Base-by-base conservation (phyloP, 92 coral and sea anemone species). In the Palythoa grandiflora region DNA sequence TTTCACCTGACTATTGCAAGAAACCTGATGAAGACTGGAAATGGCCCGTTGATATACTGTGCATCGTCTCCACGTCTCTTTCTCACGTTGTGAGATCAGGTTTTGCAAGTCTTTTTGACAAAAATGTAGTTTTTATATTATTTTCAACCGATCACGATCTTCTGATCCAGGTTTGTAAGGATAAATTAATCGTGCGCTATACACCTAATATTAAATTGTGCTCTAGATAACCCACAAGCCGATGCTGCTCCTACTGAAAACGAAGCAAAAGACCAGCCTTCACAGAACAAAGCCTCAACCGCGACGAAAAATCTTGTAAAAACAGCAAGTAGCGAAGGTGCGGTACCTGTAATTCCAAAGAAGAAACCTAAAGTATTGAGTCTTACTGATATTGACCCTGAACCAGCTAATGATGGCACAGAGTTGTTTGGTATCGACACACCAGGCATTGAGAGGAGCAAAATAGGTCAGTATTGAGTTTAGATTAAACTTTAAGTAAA, bases 361-460 rank as follows among this genome's bases (percentile, higher is more conserved):
- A 37, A 37, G 9, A 78, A 35, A 36, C 51, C 83, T 28, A 53
- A 60, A 35, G 73, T 54, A 1, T 68, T 19, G 7, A 68, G 57
- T 20, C 68, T 77, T 65, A 68, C 59, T 1, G 85, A 80, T 35
- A 44, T 80, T n/a, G 75, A 81, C 3, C 86, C 75, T 40, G 86
- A 66, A 44, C 86, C 86, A 13, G 86, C 75, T n/a, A 81, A 71
- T 11, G 86, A 66, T 19, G 75, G 86, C 0, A 71, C 86, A 5
- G 86, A 81, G 20, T 54, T 81, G 13, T 81, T 81, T 63, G 86
- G 75, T 68, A 81, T 81, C 36, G 86, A 81, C 21, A 81, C 86
- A 17, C 75, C 75, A 10, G 86, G 86, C 44, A 68, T 81, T 20
- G 75, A 81, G 39, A 66, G 86, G 37, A 81, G 86, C 73, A 81